Percentiles rank a stretch among this genome's conserved stretches.
Conservation (phyloP, 2,797 vertebrate genomes). For the Peromyscus melanophrys region DNA sequence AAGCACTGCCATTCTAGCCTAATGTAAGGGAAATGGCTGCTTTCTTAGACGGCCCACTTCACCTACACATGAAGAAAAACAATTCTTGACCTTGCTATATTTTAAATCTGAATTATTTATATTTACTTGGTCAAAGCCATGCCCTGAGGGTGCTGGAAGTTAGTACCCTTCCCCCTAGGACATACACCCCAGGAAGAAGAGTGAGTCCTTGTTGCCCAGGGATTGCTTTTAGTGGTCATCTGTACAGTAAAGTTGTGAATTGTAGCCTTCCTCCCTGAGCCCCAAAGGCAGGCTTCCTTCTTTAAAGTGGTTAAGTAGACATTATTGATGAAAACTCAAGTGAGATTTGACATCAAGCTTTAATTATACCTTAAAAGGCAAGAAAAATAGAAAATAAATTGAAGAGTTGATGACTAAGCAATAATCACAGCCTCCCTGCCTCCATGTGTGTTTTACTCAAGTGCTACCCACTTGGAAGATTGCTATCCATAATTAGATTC, state of each 20-base stretch:
- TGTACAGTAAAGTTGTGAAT: conserved; percentile 57
- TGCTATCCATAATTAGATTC: conserved; percentile 68
- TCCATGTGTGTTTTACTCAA: conserved; percentile 52
- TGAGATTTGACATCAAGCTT: conserved; percentile 78
- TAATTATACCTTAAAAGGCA: conserved; percentile 85
- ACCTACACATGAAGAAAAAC: conserved; percentile 1
- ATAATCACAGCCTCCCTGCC: conserved; percentile 74
- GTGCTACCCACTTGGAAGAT: conserved; percentile 53
- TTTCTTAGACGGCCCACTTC: conserved; percentile 55
- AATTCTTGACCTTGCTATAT: conserved; percentile 70
- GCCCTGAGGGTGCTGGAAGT: neutral
- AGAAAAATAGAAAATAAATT: conserved; percentile 80
- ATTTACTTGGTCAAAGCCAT: conserved; percentile 70
- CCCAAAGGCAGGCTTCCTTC: conserved; percentile 58
- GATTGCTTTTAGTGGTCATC: conserved; percentile 77
- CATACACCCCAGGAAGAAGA: neutral
- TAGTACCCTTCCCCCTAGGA: neutral
- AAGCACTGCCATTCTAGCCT: neutral
- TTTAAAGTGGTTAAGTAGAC: conserved; percentile 82
- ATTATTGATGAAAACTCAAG: conserved; percentile 74
- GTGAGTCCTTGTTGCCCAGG: conserved; percentile 58
- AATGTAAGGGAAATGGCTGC: conserved; percentile 38
- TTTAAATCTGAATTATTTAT: conserved; percentile 71
- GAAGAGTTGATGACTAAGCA: conserved; percentile 76
- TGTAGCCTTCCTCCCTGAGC: conserved; percentile 69